Base-by-base conservation (phyloP, 2,797 vertebrate genomes). In the Acrossocheilus wenchowensis region DNA sequence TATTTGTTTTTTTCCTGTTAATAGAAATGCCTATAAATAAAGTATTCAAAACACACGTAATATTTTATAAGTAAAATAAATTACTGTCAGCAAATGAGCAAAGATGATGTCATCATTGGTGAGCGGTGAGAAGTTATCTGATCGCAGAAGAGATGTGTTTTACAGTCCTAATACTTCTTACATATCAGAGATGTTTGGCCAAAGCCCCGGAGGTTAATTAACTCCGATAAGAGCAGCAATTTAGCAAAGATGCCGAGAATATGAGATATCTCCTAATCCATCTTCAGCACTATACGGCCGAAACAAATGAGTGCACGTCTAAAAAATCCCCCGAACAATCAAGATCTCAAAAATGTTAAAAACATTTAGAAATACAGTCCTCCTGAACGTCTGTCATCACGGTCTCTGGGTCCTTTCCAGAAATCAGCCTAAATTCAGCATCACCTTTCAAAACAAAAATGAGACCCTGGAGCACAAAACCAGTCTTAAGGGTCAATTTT, bases 361-460 rank as follows among this genome's bases (percentile, higher is more conserved):
- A 60, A 77, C 60, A 66, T 12, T 15, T 26, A 19, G 8, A 68
- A 68, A 84, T 48, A 75, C 30, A 68, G 62, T 36, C 26, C 11
- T 62, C 43, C 69, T 60, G 52, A 60, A 82, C 1, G 10, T 45
- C 52, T 43, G 43, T 11, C 41, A 6, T 14, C 21, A n/a, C 4
- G 4, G 1, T 14, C 57, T 26, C 83, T n/a, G 64, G 36, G 48
- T 0, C 10, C 14, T 14, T 54, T 39, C 64, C 75, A 69, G 17
- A 84, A 69, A 54, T 34, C 36, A 19, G 39, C 23, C 11, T 21
- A 30, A 71, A 71, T 78, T 69, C 48, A 30, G 23, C 10, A 43
- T 43, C 83, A 71, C 48, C 36, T 78, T 75, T 78, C 43, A 21
- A 69, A 78, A 71, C n/a, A 71, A 71, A 78, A 60, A 85, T 79